These are phyloP conservation scores for Octomys mimax DNA, from an alignment of 2,797 vertebrate genomes.

Conservation along the genomic window DNA sequence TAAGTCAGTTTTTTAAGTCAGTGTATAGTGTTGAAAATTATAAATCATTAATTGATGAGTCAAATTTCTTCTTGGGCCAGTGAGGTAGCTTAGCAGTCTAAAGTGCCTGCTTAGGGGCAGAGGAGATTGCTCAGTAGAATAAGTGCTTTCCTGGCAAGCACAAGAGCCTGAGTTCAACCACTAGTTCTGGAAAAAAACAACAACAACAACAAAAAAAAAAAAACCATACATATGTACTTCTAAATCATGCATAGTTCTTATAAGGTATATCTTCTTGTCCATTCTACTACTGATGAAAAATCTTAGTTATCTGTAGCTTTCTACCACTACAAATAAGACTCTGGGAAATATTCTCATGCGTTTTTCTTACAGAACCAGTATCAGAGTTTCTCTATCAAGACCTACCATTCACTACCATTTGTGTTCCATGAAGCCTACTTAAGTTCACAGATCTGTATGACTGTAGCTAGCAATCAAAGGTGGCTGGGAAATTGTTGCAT, in stretches of 20 bases:
- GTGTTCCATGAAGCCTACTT: background rate
- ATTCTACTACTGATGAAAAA: background rate
- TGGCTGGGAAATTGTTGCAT: background rate
- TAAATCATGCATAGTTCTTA: background rate
- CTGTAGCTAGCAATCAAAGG: background rate
- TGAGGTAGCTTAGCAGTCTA: too few species aligned
- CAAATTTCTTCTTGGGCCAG: background rate
- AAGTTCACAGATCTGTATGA: background rate
- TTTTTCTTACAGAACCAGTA: background rate
- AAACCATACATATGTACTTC: background rate
- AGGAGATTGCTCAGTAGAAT: too few species aligned
- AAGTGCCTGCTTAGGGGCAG: too few species aligned
- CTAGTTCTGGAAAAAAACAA: too few species aligned
- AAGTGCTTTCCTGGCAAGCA: too few species aligned
- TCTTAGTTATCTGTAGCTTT: background rate
- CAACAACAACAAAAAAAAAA: too few species aligned
- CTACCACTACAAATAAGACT: background rate
- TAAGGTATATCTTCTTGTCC: background rate
- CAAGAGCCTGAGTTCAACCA: too few species aligned
- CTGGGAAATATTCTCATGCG: background rate
- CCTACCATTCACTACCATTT: background rate
- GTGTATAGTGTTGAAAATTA: background rate
- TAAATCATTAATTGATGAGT: background rate
- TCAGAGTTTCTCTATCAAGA: conserved; percentile 21
- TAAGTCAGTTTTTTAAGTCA: conserved; percentile 7